A percentile compares a stretch with the other conserved stretches of the same genome.
Evolutionary conservation across 30 jellyfish, hydroid and myxozoan species (phyloP).

Genomic region (Hydractinia symbiolongicarpus): DNA sequence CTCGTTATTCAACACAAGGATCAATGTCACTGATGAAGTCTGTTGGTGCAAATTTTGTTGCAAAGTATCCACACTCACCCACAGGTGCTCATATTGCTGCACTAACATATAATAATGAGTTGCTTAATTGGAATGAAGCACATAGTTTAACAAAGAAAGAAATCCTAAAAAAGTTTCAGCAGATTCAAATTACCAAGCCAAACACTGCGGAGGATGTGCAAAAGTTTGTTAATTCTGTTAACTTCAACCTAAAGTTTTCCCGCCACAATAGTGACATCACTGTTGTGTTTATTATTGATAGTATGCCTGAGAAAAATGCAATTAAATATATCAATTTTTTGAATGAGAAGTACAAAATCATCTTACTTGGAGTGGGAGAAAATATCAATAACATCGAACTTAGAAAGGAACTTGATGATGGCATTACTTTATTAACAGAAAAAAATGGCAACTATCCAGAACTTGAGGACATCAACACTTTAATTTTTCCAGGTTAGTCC

Average conservation of each 20-base stretch:
- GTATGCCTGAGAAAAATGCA: not conserved
- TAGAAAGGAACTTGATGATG: slow-evolving; percentile 8
- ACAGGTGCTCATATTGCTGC: slow-evolving; percentile 26
- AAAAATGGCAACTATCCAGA: not conserved
- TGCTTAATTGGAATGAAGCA: slow-evolving; percentile 31
- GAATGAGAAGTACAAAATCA: slow-evolving; percentile 11
- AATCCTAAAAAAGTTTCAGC: not conserved
- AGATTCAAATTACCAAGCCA: slow-evolving; percentile 20
- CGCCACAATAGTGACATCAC: slow-evolving; percentile 18
- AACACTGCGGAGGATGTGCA: not conserved
- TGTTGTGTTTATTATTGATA: slow-evolving; percentile 29
- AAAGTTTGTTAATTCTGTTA: slow-evolving; percentile 2
- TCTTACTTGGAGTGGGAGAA: slow-evolving; percentile 11
- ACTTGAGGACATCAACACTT: slow-evolving; percentile 5
- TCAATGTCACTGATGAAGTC: slow-evolving; percentile 5
- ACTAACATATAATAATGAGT: slow-evolving; percentile 17
- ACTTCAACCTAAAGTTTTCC: not conserved
- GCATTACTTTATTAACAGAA: not conserved
- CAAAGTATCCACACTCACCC: slow-evolving; percentile 21
- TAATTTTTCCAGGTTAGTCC: slow-evolving; percentile 22
- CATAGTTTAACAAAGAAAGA: slow-evolving; percentile 7
- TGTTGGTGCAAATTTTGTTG: slow-evolving; percentile 21
- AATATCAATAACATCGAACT: not conserved
- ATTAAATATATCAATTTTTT: slow-evolving; percentile 10
- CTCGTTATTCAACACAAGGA: not conserved